Conservation (phyloP, 2,797 vertebrate species). For the Otolemur crassicaudatus region DNA sequence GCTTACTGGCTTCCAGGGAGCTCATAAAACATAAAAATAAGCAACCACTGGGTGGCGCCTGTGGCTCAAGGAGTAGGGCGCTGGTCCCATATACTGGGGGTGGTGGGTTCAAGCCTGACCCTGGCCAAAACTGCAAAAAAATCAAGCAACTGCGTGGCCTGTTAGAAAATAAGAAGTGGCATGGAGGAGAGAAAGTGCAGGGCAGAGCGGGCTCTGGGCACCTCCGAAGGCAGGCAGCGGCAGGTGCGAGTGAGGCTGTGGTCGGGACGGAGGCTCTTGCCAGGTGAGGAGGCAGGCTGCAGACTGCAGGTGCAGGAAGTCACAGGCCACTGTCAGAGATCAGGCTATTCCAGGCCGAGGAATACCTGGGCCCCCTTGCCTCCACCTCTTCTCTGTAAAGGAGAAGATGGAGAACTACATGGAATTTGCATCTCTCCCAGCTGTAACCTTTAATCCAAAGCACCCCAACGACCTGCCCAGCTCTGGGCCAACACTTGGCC, state of each 20-base stretch:
- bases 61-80: too few relatives aligned
- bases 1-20: background rate
- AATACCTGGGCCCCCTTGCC: rapidly evolving
- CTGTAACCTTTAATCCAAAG: background rate
- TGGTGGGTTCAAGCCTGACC: too few relatives aligned
- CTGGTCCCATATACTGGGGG: too few relatives aligned
- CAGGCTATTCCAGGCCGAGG: background rate
- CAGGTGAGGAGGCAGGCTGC: background rate
- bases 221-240: background rate
- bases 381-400: background rate
- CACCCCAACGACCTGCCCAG: background rate
- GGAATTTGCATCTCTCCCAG: rapidly evolving
- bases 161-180: background rate
- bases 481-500: background rate
- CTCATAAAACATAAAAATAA: background rate
- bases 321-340: too few relatives aligned
- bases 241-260: background rate
- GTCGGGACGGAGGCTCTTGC: background rate
- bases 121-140: too few relatives aligned
- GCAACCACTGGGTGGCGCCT: background rate
- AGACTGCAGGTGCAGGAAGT: too few relatives aligned
- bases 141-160: too few relatives aligned
- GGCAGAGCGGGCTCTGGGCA: too few relatives aligned
- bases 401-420: background rate
- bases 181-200: background rate